Evolutionary conservation across 2,113 vertebrate genomes (phyloP).

Genomic region (Stigmatopora nigra): DNA sequence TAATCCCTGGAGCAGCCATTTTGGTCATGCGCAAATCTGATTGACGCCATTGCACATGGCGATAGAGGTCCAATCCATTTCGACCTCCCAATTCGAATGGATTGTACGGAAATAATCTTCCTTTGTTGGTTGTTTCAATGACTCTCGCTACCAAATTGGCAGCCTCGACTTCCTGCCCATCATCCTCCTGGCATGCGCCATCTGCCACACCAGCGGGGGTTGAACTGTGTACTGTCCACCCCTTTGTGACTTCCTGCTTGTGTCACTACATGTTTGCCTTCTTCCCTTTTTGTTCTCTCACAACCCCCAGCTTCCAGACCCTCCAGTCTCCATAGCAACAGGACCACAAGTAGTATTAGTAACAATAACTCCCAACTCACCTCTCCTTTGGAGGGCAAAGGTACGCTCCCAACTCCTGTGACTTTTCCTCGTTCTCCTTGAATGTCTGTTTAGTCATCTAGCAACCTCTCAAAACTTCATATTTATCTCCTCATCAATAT

Average conservation of each 20-base stretch:
- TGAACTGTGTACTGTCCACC: constrained; percentile 26
- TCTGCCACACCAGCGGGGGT: constrained; percentile 59
- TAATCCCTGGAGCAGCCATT: constrained; percentile 25
- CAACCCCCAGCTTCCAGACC: constrained; percentile 81
- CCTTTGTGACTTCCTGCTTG: constrained; percentile 31
- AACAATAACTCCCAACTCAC: constrained; percentile 82
- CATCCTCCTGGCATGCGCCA: constrained; percentile 50
- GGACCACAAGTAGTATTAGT: constrained; percentile 92
- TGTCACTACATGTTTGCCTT: constrained; percentile 31
- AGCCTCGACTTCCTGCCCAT: constrained; percentile 33
- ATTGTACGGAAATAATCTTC: neutral
- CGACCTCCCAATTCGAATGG: no score
- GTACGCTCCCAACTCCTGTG: constrained; percentile 71
- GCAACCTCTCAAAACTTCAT: neutral
- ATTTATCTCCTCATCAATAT: neutral
- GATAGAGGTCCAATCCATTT: no score
- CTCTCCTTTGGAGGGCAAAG: constrained; percentile 88
- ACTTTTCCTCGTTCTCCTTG: neutral
- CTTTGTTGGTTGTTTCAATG: constrained; percentile 21
- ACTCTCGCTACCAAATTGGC: constrained; percentile 52
- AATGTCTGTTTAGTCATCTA: neutral
- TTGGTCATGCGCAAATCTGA: constrained; percentile 30
- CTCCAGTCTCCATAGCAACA: constrained; percentile 94
- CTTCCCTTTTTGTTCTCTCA: constrained; percentile 28
- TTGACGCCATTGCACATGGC: constrained; percentile 34